Base-by-base conservation (phyloP, 2,797 vertebrate genomes). In the Molossus molossus region DNA sequence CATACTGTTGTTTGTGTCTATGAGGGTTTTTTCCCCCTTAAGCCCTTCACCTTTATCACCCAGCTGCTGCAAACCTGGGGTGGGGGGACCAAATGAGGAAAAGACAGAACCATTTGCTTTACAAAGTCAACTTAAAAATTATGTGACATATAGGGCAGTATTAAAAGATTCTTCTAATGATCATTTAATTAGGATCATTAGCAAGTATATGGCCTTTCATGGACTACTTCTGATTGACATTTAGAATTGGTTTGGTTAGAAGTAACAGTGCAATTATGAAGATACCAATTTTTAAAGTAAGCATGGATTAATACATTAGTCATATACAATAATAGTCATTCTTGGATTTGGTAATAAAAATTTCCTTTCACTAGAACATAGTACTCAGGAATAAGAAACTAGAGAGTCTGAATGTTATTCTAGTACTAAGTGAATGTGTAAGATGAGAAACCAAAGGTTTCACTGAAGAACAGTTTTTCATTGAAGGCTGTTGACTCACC, bases 161-260 rank as follows among this genome's bases (percentile, higher is more conserved):
- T 82, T 79, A 64, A 70, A 60, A n/a, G 40, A 76, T 5, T 72
- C 21, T 73, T 86, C 20, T 64, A 67, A 62, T 81, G 37, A 72
- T 62, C n/a, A 79, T 67, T 91, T 86, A 79, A 80, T 94, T 96
- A 89, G n/a, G 29, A 65, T 84, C 65, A 69, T 45, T 9, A 62
- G 58, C 21, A 76, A 87, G 11, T 82, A 69, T 93, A 57, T 53
- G 17, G 17, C 57, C 50, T 83, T 82, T 50, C 50, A 88, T 82
- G 48, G 57, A 65, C n/a, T 58, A 75, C 20, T 92, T 88, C 14
- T 91, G 29, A 69, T 48, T 64, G 55, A 33, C 45, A 86, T 82
- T 85, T 89, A 69, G 33, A 88, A 69, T 88, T 95, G 29, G 4
- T 90, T 86, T 94, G 27, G 9, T 80, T 91, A 81, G 18, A 76